Conservation (phyloP, 2,888 invertebrate species). For the Coenonympha glycerion region DNA sequence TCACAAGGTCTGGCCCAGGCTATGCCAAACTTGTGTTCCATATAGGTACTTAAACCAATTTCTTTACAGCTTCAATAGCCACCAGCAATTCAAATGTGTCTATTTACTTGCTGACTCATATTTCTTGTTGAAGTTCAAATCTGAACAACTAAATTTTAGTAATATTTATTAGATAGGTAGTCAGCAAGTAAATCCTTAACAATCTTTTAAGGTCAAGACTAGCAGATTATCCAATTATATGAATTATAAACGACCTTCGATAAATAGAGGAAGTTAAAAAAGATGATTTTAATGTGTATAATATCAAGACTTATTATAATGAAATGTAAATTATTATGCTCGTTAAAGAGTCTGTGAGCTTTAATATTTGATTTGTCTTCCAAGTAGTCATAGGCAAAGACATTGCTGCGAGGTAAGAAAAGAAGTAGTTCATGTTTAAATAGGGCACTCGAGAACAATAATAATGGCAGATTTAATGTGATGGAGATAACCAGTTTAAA, state of each 20-base stretch:
- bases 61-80: too few species aligned
- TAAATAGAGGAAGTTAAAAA: background rate
- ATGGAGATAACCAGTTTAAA: conserved; percentile 22
- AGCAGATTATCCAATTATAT: background rate
- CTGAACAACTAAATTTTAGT: background rate
- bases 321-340: background rate
- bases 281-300: background rate
- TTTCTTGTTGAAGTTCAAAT: background rate
- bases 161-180: background rate
- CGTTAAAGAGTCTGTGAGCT: background rate
- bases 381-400: background rate
- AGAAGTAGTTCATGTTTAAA: conserved; percentile 7
- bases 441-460: conserved; percentile 13
- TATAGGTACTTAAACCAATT: too few species aligned
- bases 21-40: too few species aligned
- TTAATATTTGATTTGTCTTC: background rate
- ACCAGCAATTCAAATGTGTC: background rate
- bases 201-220: background rate
- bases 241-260: background rate
- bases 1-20: too few species aligned
- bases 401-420: background rate
- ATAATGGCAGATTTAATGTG: conserved; percentile 16
- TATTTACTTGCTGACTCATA: background rate
- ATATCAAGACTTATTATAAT: background rate
- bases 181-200: background rate